Base-by-base conservation (phyloP, 2,113 vertebrate genomes). In the Cololabis saira region DNA sequence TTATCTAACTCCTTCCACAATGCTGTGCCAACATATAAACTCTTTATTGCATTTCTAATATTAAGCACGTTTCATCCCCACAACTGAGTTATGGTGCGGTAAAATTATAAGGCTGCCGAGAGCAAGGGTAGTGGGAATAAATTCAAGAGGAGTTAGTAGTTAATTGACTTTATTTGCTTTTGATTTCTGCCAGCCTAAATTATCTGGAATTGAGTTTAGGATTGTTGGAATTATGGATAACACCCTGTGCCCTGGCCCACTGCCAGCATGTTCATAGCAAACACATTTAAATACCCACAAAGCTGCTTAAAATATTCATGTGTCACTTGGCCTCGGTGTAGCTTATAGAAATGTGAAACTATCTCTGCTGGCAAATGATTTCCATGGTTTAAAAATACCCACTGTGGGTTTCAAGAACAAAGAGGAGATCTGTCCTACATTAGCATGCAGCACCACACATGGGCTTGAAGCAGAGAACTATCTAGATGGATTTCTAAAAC, bases 301-400 rank as follows among this genome's bases (percentile, higher is more conserved):
- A 95, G 92, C 93, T 94, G 90, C 92, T 96, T 96, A 95, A 95
- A 95, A 95, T 95, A 96, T 96, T 95, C 93, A 94, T 94, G 87
- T 94, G 94, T 93, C 93, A 91, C 91, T 94, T 91, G 93, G 86
- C 79, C 83, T 86, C 90, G 74, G 83, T 65, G 40, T 92, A 91
- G 92, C 95, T 96, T 95, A 93, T 91, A 94, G 92, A 93, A 95
- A 95, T 94, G 81, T 93, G 84, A 93, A 95, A 94, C 82, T 80
- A 82, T 88, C 90, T 85, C 79, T 87, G 87, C 89, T 82, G 68
- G 76, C 83, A 84, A 89, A 92, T 89, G 50, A 90, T 89, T 92
- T 89, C 62, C 87, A 86, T 57, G 87, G 88, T 89, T 90, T 91
- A 91, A 90, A 90, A 91, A 91, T 90, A 90, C 76, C 86, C 83